phyloP scores from a whole-genome alignment of 2,113 vertebrate species.

The Bambusicola thoracicus region DNA sequence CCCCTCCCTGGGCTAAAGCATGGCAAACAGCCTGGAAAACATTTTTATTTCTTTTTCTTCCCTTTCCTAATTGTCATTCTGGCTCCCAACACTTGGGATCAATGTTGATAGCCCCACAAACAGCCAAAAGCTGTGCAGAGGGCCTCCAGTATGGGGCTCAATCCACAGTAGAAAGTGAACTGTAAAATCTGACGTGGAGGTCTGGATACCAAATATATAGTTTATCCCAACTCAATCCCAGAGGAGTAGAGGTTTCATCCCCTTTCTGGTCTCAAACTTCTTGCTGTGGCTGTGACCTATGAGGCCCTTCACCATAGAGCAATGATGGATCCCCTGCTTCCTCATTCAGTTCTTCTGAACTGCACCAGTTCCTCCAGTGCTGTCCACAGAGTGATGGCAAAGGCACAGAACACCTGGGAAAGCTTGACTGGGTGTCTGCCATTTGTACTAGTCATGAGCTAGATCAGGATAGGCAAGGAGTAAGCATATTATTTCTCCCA shows the following conservation, averaged over 20 bases:
- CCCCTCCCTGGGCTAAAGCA: background rate
- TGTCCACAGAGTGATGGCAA: background rate
- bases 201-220: background rate
- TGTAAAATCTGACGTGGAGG: background rate
- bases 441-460: background rate
- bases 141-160: background rate
- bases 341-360: background rate
- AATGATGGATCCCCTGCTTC: background rate
- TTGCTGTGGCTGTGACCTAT: background rate
- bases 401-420: background rate
- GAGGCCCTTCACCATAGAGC: background rate
- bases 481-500: fast-evolving
- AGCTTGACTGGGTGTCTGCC: background rate
- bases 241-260: background rate
- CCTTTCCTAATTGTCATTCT: background rate
- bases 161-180: background rate
- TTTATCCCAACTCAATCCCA: background rate
- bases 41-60: slow-evolving; percentile 5
- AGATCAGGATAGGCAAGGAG: background rate
- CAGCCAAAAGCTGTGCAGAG: background rate
- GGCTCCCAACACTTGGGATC: background rate
- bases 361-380: background rate
- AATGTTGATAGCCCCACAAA: background rate
- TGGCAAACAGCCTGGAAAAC: background rate
- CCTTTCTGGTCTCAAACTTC: background rate